Conservation (phyloP, 1,140 invertebrate genomes). For the Lordiphosa collinella region DNA sequence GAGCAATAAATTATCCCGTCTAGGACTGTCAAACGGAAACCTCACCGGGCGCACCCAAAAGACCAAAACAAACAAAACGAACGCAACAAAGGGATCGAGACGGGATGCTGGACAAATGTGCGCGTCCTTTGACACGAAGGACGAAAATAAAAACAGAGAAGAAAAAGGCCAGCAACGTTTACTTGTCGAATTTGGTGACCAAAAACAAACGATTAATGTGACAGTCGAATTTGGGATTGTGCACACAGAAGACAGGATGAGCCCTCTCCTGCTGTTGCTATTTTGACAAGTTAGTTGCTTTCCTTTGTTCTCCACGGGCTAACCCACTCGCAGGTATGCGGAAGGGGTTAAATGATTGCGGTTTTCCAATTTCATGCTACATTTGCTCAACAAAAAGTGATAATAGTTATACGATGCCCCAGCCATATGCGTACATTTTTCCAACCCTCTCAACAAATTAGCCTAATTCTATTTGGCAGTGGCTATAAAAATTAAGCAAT, state of each 20-base stretch:
- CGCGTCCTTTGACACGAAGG: constrained; percentile 42
- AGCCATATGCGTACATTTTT: constrained; percentile 56
- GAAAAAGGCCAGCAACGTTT: constrained; percentile 57
- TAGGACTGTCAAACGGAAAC: constrained; percentile 40
- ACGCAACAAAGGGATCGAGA: constrained; percentile 23
- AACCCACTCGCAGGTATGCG: constrained; percentile 49
- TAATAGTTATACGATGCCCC: constrained; percentile 59
- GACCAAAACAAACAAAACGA: constrained; percentile 71
- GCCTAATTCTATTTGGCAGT: constrained; percentile 32
- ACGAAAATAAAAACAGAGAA: constrained; percentile 19
- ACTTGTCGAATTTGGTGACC: constrained; percentile 68
- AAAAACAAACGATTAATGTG: constrained; percentile 79
- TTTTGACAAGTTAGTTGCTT: constrained; percentile 68
- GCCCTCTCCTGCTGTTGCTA: constrained; percentile 2
- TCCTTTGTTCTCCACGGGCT: constrained; percentile 27
- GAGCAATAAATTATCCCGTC: constrained; percentile 68
- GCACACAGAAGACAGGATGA: constrained; percentile 3
- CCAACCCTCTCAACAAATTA: constrained; percentile 45
- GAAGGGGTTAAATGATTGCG: constrained; percentile 65
- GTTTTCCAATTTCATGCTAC: constrained; percentile 71
- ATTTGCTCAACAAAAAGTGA: constrained; percentile 62
- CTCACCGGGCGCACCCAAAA: constrained; percentile 16
- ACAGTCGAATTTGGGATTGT: constrained; percentile 68
- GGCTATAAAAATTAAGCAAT: constrained; percentile 52
- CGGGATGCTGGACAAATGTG: constrained; percentile 31